Base-by-base conservation (phyloP, 1,140 invertebrate genomes). In the Apis laboriosa region DNA sequence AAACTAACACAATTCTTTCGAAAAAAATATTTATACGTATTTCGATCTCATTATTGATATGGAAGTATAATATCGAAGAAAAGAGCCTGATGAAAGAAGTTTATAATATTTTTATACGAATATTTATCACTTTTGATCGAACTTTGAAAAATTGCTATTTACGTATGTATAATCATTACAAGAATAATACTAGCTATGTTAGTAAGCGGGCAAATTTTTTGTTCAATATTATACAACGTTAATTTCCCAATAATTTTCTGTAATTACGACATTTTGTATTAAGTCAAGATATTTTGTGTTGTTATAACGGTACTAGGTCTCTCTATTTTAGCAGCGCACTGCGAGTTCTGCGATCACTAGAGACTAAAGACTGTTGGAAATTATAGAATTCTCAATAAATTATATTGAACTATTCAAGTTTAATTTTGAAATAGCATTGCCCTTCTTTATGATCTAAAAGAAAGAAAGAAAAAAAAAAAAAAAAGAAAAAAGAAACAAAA, bases 271-370 rank as follows among this genome's bases (percentile, higher is more conserved):
- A 9, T 80, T n/a, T 53, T 73, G 24, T 58, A 11, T 11, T 17
- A 53, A 71, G 34, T 56, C 15, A 61, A 58, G 72, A n/a, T 74
- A 66, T 76, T 67, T 58, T 75, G 72, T 70, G 53, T 28, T 76
- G 58, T 76, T 60, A 58, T 81, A 73, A 81, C 49, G 55, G 66
- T 79, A 76, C 72, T 67, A 81, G 73, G 60, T 53, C n/a, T 55
- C 17, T 68, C 28, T 76, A 15, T 66, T 13, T 68, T 58, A 76
- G 53, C 56, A 56, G 60, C 61, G 56, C 61, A 85, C 21, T 55
- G 60, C 60, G 58, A 88, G 71, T 82, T 87, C 86, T 82, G 83
- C 86, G 77, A 87, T 87, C 70, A 88, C 24, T 66, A 88, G 83
- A 82, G 86, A 68, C 76, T n/a, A 53, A 64, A 66, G 49, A 7